A percentile compares a stretch with the other conserved stretches of the same genome.
These are phyloP conservation scores for Alethe diademata DNA, from an alignment of 2,113 vertebrate genomes.

Conservation along the genomic window DNA sequence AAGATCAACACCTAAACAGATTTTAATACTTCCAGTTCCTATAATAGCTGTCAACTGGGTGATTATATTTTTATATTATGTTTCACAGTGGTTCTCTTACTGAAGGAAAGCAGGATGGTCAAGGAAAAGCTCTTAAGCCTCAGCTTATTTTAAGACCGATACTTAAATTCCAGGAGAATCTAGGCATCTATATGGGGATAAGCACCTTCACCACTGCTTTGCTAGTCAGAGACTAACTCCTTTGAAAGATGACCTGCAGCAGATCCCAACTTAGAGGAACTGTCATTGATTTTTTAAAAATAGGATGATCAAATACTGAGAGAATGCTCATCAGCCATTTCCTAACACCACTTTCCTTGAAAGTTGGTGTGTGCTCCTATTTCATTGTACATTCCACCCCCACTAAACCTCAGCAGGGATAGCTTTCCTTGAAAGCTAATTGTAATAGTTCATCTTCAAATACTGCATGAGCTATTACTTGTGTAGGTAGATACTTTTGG, in stretches of 20 bases:
- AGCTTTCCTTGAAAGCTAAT: slow-evolving; percentile 12
- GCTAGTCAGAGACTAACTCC: background rate
- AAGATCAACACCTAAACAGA: background rate
- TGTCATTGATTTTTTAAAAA: slow-evolving; percentile 28
- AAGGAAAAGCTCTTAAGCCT: slow-evolving; percentile 3
- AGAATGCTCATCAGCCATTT: background rate
- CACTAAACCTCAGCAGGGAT: background rate
- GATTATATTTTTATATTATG: background rate
- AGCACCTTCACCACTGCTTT: background rate
- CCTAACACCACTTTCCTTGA: background rate
- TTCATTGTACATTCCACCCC: background rate
- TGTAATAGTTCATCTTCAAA: background rate
- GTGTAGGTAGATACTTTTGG: slow-evolving; percentile 7
- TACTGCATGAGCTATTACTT: background rate
- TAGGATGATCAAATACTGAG: background rate
- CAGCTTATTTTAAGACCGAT: background rate
- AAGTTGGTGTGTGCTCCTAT: background rate
- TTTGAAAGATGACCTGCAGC: background rate
- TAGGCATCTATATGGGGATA: background rate
- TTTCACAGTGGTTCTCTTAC: background rate
- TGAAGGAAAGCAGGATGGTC: background rate
- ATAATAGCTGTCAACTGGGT: background rate
- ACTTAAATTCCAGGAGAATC: background rate
- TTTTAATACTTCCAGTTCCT: background rate
- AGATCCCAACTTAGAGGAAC: background rate